Conservation (phyloP, 2,888 invertebrate species). For the Lasioglossum oenotherae region DNA sequence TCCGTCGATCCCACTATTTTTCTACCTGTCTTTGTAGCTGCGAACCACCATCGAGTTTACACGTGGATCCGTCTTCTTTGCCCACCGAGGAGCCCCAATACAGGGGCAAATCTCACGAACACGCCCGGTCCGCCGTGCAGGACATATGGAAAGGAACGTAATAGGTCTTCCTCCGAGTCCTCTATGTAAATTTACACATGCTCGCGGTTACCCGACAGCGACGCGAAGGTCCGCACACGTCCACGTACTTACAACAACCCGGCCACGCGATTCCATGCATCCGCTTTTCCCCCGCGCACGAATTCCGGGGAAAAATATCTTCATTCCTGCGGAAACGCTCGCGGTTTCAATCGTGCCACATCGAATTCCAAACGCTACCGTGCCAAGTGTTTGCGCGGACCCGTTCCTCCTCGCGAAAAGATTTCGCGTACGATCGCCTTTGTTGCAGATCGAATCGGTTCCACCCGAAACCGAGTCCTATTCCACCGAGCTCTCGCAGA, state of each 20-base stretch:
- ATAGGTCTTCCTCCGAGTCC: slow-evolving; percentile 68
- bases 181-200: slow-evolving; percentile 73
- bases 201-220: slow-evolving; percentile 63
- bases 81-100: slow-evolving; percentile 16
- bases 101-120: not conserved
- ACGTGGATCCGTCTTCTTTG: slow-evolving; percentile 37
- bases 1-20: slow-evolving; percentile 33
- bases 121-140: not conserved
- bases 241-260: slow-evolving; percentile 44
- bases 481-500: slow-evolving; percentile 10
- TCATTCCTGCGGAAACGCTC: slow-evolving; percentile 25
- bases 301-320: slow-evolving; percentile 56
- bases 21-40: slow-evolving; percentile 31
- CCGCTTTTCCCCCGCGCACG: slow-evolving; percentile 51
- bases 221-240: slow-evolving; percentile 57
- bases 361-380: slow-evolving; percentile 41
- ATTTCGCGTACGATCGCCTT: slow-evolving; percentile 22
- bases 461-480: slow-evolving; percentile 18
- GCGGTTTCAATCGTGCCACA: slow-evolving; percentile 36
- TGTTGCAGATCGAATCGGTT: slow-evolving; percentile 25
- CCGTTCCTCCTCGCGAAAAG: not conserved
- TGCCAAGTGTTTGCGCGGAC: not conserved
- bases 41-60: slow-evolving; percentile 43
- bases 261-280: slow-evolving; percentile 44
- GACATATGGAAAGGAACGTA: slow-evolving; percentile 64